Evolutionary conservation across 2,797 vertebrate genomes (phyloP).

Genomic region (Limnodromus scolopaceus): DNA sequence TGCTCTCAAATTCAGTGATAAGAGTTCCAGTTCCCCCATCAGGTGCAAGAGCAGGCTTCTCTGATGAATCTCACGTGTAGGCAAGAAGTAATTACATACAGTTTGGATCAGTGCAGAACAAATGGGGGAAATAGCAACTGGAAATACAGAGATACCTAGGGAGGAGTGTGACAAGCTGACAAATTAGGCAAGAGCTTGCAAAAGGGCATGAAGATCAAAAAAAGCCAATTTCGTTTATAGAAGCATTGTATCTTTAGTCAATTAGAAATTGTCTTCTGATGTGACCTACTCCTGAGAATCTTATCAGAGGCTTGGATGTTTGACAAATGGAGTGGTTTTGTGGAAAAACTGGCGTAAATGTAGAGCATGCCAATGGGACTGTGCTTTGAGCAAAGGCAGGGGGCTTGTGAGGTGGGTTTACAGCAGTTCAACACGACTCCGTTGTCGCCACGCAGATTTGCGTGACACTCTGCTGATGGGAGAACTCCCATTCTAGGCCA

Average conservation of each 20-base stretch:
- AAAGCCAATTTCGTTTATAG: not conserved
- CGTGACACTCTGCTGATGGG: not conserved
- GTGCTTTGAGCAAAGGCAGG: not conserved
- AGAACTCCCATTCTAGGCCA: not conserved
- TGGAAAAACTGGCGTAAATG: not conserved
- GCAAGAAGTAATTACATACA: not conserved
- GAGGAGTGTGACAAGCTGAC: constrained; percentile 15
- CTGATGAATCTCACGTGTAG: not conserved
- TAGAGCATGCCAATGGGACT: not conserved
- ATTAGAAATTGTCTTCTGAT: not conserved
- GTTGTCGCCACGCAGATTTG: not conserved
- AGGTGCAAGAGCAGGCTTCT: not conserved
- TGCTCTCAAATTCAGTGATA: not conserved
- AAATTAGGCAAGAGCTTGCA: constrained; percentile 6
- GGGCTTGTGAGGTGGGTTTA: not conserved
- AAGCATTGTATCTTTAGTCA: not conserved
- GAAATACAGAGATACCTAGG: not conserved
- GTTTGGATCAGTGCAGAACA: not conserved
- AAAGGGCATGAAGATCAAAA: not conserved
- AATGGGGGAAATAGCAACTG: not conserved
- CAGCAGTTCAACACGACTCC: not conserved
- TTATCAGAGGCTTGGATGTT: not conserved
- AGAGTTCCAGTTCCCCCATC: not conserved
- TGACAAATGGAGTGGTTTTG: not conserved
- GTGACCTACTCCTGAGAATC: not conserved